Percentiles rank a stretch among this genome's conserved stretches.
phyloP scores from a whole-genome alignment of 2,888 invertebrate species.

The Pammene aurita region DNA sequence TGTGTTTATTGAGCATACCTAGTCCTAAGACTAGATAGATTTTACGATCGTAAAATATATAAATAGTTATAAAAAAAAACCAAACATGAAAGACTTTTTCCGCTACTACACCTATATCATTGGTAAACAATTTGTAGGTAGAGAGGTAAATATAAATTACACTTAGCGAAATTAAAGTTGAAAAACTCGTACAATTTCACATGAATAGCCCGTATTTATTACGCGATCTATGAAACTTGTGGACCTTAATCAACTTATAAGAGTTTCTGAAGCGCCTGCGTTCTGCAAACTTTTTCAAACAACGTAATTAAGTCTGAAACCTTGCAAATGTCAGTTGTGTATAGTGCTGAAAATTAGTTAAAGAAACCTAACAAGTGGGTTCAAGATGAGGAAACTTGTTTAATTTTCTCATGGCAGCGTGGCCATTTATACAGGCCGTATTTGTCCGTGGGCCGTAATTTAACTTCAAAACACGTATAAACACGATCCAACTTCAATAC shows the following conservation, averaged over 20 bases:
- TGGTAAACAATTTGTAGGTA: background rate
- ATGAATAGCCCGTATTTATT: constrained; percentile 18
- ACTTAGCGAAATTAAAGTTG: constrained; percentile 1
- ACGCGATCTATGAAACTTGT: constrained; percentile 27
- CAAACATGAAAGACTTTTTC: background rate
- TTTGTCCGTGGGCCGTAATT: background rate
- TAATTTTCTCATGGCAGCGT: constrained; percentile 24
- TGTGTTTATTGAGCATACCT: background rate
- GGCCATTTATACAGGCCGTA: background rate
- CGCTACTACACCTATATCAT: background rate
- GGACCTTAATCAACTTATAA: constrained; percentile 26
- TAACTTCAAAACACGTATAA: too few species aligned
- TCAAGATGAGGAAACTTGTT: constrained; percentile 20
- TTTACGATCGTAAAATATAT: too few species aligned
- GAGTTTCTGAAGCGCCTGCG: constrained; percentile 22
- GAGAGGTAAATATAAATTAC: background rate
- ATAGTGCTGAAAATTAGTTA: constrained; percentile 33
- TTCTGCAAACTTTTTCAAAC: constrained; percentile 35
- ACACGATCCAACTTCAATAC: too few species aligned
- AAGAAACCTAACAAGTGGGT: constrained; percentile 36
- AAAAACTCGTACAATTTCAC: constrained; percentile 11
- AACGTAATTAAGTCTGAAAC: constrained; percentile 36
- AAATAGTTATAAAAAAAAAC: background rate
- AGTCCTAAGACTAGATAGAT: too few species aligned
- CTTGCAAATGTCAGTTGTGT: constrained; percentile 31